Evolutionary conservation across 2,113 vertebrate species (phyloP), one percentile per base, ranked within the genome.

Genomic region (Empidonax alnorum): DNA sequence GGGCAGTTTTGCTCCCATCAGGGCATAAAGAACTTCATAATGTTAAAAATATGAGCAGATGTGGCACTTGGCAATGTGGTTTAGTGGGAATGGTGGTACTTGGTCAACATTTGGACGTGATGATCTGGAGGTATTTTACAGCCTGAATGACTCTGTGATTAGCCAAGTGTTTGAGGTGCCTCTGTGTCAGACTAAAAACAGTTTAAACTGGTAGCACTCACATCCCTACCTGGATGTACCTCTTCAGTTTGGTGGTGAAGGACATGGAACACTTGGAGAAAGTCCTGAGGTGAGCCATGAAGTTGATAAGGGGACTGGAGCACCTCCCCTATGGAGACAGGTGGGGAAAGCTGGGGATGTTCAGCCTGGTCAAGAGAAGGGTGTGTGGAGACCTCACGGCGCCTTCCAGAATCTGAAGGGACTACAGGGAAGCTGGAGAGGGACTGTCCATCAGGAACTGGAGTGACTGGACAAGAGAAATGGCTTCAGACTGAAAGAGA

Each of bases 271-370:
- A 39, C 13, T 46, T 53, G 53, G 10, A 61, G 46, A 20, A 47
- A 18, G 9, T 41, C 39, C 39, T 35, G 47, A 27, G 62, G 12
- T 47, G 20, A 55, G 20, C 69, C 21, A 7, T 47, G 53, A n/a
- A 46, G 28, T 27, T 41, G 30, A 35, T 25, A 31, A 55, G 47
- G 24, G 14, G 2, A 7, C 9, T 27, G 46, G 24, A 75, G 46
- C 33, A 39, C 19, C 15, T 52, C 9, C 23, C 1, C 12, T 24
- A 0, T 7, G 19, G 37, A 82, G n/a, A 2, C 52, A 46, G 61
- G 37, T 69, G 61, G 69, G 61, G 27, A 52, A 8, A 52, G 44
- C 22, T 33, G 44, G 42, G 14, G 7, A 6, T 67, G 52, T 0
- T 33, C 59, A 50, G 21, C 42, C 75, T 50, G 25, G 23, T 28